These are phyloP conservation scores for Diuraphis noxia DNA, from an alignment of 1,140 invertebrate species.

Conservation along the genomic window DNA sequence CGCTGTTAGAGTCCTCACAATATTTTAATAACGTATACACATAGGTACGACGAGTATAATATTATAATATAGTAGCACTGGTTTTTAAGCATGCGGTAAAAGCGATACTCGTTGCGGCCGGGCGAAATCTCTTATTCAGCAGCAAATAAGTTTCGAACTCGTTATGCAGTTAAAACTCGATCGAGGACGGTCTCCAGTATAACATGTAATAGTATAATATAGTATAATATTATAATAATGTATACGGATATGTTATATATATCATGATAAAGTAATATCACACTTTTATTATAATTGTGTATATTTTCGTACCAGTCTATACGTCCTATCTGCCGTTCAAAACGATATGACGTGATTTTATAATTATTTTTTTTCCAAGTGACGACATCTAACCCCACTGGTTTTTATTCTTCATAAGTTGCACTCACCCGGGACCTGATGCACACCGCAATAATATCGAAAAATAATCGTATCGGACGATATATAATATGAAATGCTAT, in stretches of 20 bases:
- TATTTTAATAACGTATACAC: not conserved
- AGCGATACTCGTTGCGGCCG: not conserved
- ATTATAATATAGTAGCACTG: not conserved
- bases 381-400: not conserved
- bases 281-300: not conserved
- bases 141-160: constrained; percentile 14
- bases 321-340: not conserved
- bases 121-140: not conserved
- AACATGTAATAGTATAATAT: not conserved
- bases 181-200: not conserved
- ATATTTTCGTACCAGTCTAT: not conserved
- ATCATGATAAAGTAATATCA: not conserved
- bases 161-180: constrained; percentile 30
- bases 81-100: not conserved
- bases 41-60: not conserved
- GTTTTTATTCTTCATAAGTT: not conserved
- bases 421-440: not conserved
- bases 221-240: not conserved
- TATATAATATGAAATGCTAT: not conserved
- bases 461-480: not conserved
- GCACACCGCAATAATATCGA: not conserved
- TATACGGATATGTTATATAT: not conserved
- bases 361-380: not conserved
- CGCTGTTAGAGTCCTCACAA: not conserved
- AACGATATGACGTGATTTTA: not conserved